Evolutionary conservation across 2,113 vertebrate species (phyloP).

Genomic region (Colinus virginianus): DNA sequence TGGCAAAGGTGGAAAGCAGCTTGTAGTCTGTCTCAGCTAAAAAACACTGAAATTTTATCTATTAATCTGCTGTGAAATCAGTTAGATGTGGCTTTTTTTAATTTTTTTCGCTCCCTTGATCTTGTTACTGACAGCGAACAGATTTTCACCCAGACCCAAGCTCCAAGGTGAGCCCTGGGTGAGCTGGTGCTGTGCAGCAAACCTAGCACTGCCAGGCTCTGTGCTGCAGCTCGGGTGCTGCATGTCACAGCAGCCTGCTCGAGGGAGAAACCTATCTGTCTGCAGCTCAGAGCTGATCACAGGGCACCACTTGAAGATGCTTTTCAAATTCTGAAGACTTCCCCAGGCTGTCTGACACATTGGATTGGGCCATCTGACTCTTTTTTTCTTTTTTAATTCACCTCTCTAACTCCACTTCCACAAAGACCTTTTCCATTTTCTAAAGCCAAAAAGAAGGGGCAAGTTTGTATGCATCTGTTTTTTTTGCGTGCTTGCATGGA

Average conservation of each 20-base stretch:
- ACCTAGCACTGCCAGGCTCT: background rate
- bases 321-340: background rate
- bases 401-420: background rate
- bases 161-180: background rate
- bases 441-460: background rate
- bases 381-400: background rate
- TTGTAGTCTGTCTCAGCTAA: background rate
- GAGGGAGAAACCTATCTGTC: background rate
- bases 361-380: background rate
- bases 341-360: background rate
- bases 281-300: background rate
- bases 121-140: background rate
- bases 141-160: background rate
- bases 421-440: background rate
- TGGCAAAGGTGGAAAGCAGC: background rate
- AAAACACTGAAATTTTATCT: background rate
- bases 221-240: accelerated
- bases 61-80: background rate
- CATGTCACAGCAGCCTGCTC: background rate
- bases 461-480: background rate
- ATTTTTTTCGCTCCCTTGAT: background rate
- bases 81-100: background rate
- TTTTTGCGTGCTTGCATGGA: too few species aligned
- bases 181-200: background rate
- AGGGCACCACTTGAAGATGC: background rate